Evolutionary conservation across 2,888 invertebrate genomes (phyloP), one percentile per base, ranked within the genome.

Genomic region (Pinctada fucata): DNA sequence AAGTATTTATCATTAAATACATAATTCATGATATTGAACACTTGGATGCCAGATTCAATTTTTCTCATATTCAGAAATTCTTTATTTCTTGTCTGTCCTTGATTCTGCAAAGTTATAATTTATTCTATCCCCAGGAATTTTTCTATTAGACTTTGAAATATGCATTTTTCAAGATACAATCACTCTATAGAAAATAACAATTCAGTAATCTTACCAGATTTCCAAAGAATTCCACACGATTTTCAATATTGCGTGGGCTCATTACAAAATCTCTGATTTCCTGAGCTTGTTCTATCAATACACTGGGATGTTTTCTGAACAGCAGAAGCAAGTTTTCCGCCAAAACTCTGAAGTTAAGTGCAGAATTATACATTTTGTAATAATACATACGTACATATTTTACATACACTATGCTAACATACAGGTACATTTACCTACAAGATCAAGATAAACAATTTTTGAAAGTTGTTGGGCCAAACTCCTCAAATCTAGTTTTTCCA

Each of bases 251-350:
- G 65, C 87, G 80, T 4, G 88, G 87, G 70, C 82, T 84, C 13
- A 86, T 84, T 8, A 91, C 73, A 75, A 88, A 91, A 16, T 90
- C 91, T 8, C 82, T 80, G 63, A 91, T 83, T 31, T 91, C 91
- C 2, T 65, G 66, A 47, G 82, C 83, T 77, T 90, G 89, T 10
- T 76, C 84, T 48, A 86, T 76, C 8, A 91, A 80, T 31, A 90
- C 84, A 31, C 81, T 74, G 67, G 91, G 91, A 79, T 86, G 86
- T 49, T 84, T 83, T 79, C 85, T 86, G 49, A 90, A 76, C 78
- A 91, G 74, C 64, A 79, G 66, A 16, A 89, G 76, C 68, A 89
- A 69, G 65, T 88, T 83, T 63, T 89, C 90, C 3, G 89, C 83
- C 66, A 91, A 79, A n/a, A 90, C 83, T 78, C 91, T 91, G 83